Evolutionary conservation across 53 echinoderm and acorn worm genomes (phyloP).

Genomic region (Paelopatides confundens): DNA sequence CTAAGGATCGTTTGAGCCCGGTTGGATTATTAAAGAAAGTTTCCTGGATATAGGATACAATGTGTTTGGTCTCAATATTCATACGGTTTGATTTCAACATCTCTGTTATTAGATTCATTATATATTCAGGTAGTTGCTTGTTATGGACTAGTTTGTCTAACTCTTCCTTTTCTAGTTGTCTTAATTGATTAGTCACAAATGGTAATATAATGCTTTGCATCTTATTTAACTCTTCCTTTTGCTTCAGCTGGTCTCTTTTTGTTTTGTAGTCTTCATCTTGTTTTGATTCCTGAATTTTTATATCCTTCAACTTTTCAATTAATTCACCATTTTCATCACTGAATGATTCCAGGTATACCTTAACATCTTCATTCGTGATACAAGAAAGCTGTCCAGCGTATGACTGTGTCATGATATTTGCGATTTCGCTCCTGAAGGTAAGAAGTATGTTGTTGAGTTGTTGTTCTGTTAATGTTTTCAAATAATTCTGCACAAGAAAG

Average conservation of each 20-base stretch:
- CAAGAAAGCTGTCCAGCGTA: not conserved
- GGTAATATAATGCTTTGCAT: not conserved
- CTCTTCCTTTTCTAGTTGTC: not conserved
- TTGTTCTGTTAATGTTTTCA: not conserved
- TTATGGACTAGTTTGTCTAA: not conserved
- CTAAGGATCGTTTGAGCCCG: not conserved
- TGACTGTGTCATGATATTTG: not conserved
- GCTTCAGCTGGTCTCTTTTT: not conserved
- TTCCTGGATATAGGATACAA: not conserved
- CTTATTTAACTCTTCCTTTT: not conserved
- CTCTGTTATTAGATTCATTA: not conserved
- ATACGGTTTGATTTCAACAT: not conserved
- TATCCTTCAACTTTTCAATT: not conserved
- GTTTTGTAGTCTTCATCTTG: not conserved
- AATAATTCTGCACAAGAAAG: not conserved
- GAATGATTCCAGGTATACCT: not conserved
- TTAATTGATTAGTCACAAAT: not conserved
- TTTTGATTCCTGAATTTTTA: not conserved
- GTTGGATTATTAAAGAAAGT: not conserved
- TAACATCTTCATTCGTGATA: not conserved
- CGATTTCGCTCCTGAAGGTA: not conserved
- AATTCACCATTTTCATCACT: not conserved
- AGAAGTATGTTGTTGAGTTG: not conserved
- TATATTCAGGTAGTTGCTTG: not conserved
- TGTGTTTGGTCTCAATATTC: not conserved